Conservation (phyloP, 2,888 invertebrate genomes). For the Erebia ligea region DNA sequence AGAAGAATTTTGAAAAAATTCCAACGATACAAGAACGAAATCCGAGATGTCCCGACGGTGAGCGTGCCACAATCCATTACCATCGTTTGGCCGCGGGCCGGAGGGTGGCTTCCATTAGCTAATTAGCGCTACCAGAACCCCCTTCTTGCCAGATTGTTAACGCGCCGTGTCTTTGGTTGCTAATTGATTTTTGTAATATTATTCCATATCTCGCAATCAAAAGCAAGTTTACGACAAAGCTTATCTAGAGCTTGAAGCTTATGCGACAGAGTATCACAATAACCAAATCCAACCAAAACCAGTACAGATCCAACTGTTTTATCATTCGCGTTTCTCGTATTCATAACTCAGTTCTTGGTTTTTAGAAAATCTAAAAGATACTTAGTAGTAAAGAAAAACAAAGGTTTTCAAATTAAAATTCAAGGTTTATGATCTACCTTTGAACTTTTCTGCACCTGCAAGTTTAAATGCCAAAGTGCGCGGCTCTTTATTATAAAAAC, state of each 20-base stretch:
- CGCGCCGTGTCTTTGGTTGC: conserved; percentile 61
- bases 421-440: too few relatives aligned
- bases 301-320: neutral
- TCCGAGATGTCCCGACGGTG: conserved; percentile 64
- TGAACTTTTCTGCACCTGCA: too few relatives aligned
- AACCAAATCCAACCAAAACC: neutral
- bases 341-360: too few relatives aligned
- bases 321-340: too few relatives aligned
- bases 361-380: too few relatives aligned
- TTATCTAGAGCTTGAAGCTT: too few relatives aligned
- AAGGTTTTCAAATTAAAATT: too few relatives aligned
- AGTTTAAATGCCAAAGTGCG: too few relatives aligned
- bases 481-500: too few relatives aligned
- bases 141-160: conserved; percentile 78
- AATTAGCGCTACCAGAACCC: conserved; percentile 71
- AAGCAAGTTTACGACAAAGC: neutral
- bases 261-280: too few relatives aligned
- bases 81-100: conserved; percentile 46
- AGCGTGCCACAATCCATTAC: conserved; percentile 79
- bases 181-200: conserved; percentile 63
- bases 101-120: conserved; percentile 71
- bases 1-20: conserved; percentile 21
- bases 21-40: conserved; percentile 50
- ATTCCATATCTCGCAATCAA: neutral
- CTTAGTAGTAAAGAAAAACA: too few relatives aligned